Base-by-base conservation (phyloP, 1,140 invertebrate genomes). In the Cyrtorhinus lividipennis region DNA sequence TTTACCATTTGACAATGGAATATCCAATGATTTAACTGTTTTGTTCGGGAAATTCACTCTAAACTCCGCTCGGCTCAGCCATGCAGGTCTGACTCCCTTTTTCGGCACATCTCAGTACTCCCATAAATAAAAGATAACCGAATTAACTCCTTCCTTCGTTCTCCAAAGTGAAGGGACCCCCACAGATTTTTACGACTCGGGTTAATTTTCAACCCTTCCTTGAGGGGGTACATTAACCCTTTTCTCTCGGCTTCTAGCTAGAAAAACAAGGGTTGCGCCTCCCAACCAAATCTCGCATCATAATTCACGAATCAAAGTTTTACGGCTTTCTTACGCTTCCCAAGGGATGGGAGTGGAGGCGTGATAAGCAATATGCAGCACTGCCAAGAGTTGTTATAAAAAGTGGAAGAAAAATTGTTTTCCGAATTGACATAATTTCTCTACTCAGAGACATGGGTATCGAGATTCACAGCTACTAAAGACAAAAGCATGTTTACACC, bases 71-170 rank as follows among this genome's bases (percentile, higher is more conserved):
- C n/a, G n/a, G n/a, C n/a, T n/a, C n/a, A n/a, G n/a, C n/a, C n/a
- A n/a, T n/a, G n/a, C n/a, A n/a, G n/a, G n/a, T n/a, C n/a, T n/a
- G n/a, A n/a, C n/a, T 24, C 22, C 58, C 58, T 27, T 30, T 59
- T 59, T 59, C 58, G 24, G 24, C 24, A 59, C 24, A 59, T 27
- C 56, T 15, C 58, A 8, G 58, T n/a, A 26, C n/a, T 26, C 23
- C 58, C 58, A 59, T 59, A 59, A 59, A 59, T 59, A 59, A 59
- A 30, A 59, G 58, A 59, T 59, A 59, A 59, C 26, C 58, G 58
- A 59, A 59, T 59, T 59, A 57, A 59, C 58, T 22, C 26, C 18
- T 53, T 24, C 56, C 56, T 26, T 18, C 8, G 23, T 58, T 58
- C 24, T 58, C 56, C 20, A 58, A 53, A 53, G 48, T 20, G 48